These are phyloP conservation scores for Eulemur mongoz DNA, from an alignment of 2,797 vertebrate genomes.

Conservation along the genomic window DNA sequence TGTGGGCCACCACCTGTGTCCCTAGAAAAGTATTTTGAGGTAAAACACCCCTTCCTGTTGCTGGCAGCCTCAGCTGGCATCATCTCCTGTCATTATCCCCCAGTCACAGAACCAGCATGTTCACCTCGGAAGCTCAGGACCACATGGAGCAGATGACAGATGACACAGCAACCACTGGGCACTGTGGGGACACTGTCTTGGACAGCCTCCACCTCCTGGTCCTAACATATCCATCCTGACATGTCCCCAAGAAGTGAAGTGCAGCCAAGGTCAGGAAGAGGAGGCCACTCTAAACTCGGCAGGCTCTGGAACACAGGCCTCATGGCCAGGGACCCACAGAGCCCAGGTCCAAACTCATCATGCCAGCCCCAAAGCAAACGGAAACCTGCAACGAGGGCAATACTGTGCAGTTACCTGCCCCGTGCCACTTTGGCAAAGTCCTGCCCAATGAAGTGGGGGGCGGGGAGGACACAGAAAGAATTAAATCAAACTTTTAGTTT, in stretches of 20 bases:
- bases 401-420: neutral
- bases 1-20: neutral
- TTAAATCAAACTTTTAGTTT: neutral
- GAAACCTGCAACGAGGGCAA: neutral
- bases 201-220: neutral
- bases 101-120: neutral
- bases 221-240: neutral
- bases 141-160: neutral
- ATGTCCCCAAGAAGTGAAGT: neutral
- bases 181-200: neutral
- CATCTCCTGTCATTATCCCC: neutral
- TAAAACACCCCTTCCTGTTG: neutral
- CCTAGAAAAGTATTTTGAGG: neutral
- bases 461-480: neutral
- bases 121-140: neutral
- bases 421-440: neutral
- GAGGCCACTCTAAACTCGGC: neutral
- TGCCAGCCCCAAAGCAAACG: neutral
- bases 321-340: neutral
- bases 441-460: neutral
- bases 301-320: neutral
- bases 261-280: neutral
- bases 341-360: neutral
- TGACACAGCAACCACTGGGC: neutral
- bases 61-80: neutral